Conservation (phyloP, 2,113 vertebrate species). For the Varanus salvator region DNA sequence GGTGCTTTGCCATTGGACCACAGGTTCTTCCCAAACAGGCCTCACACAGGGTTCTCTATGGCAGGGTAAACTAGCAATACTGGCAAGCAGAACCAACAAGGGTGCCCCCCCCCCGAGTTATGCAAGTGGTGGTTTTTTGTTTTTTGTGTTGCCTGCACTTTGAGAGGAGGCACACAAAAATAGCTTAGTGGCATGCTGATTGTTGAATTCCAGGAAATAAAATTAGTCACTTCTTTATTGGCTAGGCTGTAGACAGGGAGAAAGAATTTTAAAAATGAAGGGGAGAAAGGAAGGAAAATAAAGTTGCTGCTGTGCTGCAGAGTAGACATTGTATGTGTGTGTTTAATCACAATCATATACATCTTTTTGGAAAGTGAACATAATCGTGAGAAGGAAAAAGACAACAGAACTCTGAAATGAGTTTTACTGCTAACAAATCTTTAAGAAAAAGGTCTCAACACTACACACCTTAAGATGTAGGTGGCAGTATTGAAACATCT, state of each 20-base stretch:
- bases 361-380: not conserved
- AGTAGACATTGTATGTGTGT: not conserved
- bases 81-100: not conserved
- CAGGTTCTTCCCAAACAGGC: no score
- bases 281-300: not conserved
- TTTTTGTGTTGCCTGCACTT: no score
- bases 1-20: no score
- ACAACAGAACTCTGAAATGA: not conserved
- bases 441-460: not conserved
- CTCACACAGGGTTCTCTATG: not conserved
- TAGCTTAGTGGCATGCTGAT: not conserved
- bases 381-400: not conserved
- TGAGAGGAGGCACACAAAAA: not conserved
- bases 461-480: slow-evolving; percentile 2
- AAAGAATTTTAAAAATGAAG: not conserved
- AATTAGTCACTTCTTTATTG: not conserved
- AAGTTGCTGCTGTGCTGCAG: not conserved
- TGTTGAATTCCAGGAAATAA: not conserved
- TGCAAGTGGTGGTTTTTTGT: no score
- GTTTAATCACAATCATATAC: not conserved
- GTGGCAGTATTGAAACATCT: not conserved
- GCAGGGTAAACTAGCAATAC: not conserved
- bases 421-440: not conserved
- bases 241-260: not conserved
- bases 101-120: not conserved